Percentiles rank a stretch among this genome's conserved stretches.
Evolutionary conservation across 2,888 invertebrate species (phyloP).

Genomic region (Aleiodes testaceus): DNA sequence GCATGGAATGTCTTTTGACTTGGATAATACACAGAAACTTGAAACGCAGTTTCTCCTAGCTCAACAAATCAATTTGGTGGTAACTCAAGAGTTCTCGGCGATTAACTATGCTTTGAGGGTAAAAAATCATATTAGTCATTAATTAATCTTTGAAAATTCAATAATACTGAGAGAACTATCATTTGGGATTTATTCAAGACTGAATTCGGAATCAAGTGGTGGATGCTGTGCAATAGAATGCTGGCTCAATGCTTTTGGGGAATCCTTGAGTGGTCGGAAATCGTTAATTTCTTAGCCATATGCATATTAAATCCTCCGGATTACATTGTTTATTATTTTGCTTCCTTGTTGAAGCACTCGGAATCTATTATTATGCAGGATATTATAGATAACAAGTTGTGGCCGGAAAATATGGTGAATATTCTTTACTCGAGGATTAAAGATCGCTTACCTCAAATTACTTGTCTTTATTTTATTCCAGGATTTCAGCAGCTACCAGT

Average conservation of each 20-base stretch:
- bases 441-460: background rate
- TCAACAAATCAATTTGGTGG: slow-evolving; percentile 65
- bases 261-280: slow-evolving; percentile 67
- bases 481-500: slow-evolving; percentile 63
- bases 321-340: slow-evolving; percentile 68
- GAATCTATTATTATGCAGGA: slow-evolving; percentile 60
- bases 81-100: slow-evolving; percentile 63
- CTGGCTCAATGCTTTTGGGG: slow-evolving; percentile 68
- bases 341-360: slow-evolving; percentile 64
- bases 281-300: slow-evolving; percentile 65
- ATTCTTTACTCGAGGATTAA: background rate
- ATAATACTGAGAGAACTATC: slow-evolving; percentile 29
- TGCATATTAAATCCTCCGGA: slow-evolving; percentile 68
- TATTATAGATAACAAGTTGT: slow-evolving; percentile 61
- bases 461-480: slow-evolving; percentile 46
- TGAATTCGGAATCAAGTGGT: slow-evolving; percentile 67
- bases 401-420: slow-evolving; percentile 68
- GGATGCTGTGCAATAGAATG: slow-evolving; percentile 67
- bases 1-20: slow-evolving; percentile 61
- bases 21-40: slow-evolving; percentile 59
- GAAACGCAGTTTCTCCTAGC: slow-evolving; percentile 62
- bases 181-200: slow-evolving; percentile 53
- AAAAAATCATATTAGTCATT: slow-evolving; percentile 17
- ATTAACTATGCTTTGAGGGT: slow-evolving; percentile 67
- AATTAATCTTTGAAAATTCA: background rate